Conservation (phyloP, 2,888 invertebrate species). For the Calameuta filiformis region DNA sequence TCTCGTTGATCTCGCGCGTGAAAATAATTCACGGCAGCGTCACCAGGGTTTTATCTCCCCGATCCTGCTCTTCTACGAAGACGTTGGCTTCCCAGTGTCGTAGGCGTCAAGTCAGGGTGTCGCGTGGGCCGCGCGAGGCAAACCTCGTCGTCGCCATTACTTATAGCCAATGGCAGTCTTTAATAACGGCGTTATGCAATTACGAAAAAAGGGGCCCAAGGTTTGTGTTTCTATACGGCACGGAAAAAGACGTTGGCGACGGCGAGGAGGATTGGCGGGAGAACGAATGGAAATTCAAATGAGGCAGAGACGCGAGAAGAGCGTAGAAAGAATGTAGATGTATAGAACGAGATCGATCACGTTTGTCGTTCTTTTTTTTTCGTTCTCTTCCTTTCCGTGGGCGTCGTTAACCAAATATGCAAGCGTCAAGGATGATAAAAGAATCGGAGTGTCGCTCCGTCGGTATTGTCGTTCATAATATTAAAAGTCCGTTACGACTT, state of each 20-base stretch:
- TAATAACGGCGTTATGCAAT: conserved; percentile 53
- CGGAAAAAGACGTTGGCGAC: background rate
- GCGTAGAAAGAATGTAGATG: background rate
- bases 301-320: background rate
- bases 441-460: background rate
- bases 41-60: background rate
- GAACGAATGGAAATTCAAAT: background rate
- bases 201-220: conserved; percentile 53
- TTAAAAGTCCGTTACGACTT: background rate
- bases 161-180: conserved; percentile 33
- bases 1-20: background rate
- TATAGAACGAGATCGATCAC: background rate
- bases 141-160: conserved; percentile 17
- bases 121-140: background rate
- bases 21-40: conserved; percentile 12
- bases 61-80: background rate
- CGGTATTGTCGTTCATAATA: background rate
- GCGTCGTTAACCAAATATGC: conserved; percentile 36
- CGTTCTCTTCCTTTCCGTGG: conserved; percentile 18
- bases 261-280: background rate
- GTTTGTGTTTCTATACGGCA: conserved; percentile 21
- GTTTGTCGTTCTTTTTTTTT: conserved; percentile 11
- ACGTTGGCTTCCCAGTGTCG: conserved; percentile 4
- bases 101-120: background rate
- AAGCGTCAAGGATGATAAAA: conserved; percentile 22